Conservation (phyloP, 2,113 vertebrate species). For the Harpagus bidentatus region DNA sequence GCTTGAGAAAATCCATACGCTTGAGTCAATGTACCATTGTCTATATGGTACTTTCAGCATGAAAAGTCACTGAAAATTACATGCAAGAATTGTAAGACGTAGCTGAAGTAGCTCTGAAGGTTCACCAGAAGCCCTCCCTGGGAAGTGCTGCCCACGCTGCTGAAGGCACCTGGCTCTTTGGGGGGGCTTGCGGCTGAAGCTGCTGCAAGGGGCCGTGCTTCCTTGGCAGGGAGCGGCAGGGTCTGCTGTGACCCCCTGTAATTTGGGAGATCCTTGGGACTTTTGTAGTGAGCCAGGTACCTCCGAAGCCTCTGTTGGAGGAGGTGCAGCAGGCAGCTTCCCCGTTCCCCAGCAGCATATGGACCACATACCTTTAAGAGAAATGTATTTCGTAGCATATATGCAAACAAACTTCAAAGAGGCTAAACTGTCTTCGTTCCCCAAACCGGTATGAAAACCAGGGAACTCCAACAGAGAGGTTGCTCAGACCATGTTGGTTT, state of each 20-base stretch:
- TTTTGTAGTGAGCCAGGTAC: background rate
- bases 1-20: background rate
- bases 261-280: background rate
- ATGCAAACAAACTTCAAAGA: background rate
- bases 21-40: background rate
- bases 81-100: accelerated
- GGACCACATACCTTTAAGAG: background rate
- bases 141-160: background rate
- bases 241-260: background rate
- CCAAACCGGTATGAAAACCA: background rate
- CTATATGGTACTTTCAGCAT: too few relatives aligned
- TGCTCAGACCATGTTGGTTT: background rate
- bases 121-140: background rate
- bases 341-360: background rate
- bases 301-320: background rate
- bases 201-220: background rate
- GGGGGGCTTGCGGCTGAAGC: accelerated
- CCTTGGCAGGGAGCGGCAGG: background rate
- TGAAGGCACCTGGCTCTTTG: background rate
- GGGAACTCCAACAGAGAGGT: background rate
- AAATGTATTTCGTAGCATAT: background rate
- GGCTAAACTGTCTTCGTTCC: background rate
- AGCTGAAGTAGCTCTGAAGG: background rate
- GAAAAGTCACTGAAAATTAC: background rate
- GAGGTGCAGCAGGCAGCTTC: background rate